Percentiles rank a stretch among this genome's conserved stretches.
Conservation (phyloP, 1,140 invertebrate species). For the Melanaphis sacchari region DNA sequence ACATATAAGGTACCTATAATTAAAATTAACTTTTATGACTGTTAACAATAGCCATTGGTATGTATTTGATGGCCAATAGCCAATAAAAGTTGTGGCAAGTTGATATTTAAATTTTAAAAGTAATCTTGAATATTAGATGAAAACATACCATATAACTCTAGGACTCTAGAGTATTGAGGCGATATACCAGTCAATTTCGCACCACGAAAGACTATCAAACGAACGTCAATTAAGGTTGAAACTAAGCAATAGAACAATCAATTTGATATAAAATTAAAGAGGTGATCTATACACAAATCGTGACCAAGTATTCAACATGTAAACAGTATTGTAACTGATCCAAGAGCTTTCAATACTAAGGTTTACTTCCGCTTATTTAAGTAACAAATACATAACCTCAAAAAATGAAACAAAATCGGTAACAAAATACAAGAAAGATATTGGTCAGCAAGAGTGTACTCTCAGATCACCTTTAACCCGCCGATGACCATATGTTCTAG, state of each 20-base stretch:
- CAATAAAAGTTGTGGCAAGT: neutral
- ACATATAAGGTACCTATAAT: neutral
- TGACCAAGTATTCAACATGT: neutral
- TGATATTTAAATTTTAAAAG: neutral
- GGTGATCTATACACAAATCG: neutral
- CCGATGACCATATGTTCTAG: neutral
- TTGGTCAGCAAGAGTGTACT: neutral
- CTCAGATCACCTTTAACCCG: neutral
- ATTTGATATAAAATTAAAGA: neutral
- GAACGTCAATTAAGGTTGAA: neutral
- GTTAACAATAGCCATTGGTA: conserved; percentile 38
- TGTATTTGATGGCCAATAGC: conserved; percentile 19
- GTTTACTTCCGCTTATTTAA: neutral
- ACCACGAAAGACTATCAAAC: neutral
- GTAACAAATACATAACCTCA: conserved; percentile 37
- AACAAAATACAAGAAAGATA: neutral
- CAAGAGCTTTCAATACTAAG: neutral
- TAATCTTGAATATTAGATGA: neutral
- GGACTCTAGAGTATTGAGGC: neutral
- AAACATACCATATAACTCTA: neutral
- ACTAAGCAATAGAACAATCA: neutral
- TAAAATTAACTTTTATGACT: conserved; percentile 45
- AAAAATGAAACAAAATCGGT: neutral
- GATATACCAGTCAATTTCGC: neutral
- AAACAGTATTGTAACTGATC: neutral